Evolutionary conservation across 2,113 vertebrate species (phyloP).

Genomic region (Puffinus mauretanicus): DNA sequence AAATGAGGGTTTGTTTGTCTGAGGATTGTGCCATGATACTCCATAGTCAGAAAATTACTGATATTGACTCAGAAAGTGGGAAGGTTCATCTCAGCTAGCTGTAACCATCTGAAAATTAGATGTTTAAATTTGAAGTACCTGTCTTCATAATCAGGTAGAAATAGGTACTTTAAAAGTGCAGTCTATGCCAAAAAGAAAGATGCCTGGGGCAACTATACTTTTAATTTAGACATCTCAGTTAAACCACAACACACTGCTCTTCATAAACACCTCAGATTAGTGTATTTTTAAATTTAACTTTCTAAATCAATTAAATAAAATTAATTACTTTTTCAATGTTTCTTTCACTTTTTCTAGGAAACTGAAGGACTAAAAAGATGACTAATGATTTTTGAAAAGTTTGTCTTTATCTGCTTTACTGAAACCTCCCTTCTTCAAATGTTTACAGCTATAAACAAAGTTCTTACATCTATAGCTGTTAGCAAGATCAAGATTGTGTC

Average conservation of each 20-base stretch:
- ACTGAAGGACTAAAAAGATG: not conserved
- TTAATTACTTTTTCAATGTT: not conserved
- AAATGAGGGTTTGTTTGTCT: not conserved
- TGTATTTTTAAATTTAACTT: fast-evolving
- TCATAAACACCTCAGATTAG: fast-evolving
- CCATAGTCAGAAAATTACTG: not conserved
- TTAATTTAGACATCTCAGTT: not conserved
- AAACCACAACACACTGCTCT: not conserved
- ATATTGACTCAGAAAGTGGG: not conserved
- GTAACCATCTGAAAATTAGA: not conserved
- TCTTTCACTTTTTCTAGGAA: not conserved
- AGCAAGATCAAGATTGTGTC: fast-evolving
- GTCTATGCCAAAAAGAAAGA: not conserved
- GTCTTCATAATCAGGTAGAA: not conserved
- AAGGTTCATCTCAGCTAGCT: not conserved
- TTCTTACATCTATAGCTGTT: not conserved
- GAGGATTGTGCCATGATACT: not conserved
- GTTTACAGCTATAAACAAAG: not conserved
- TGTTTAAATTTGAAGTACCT: not conserved
- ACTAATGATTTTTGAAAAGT: not conserved
- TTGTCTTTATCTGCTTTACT: not conserved
- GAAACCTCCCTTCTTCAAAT: not conserved
- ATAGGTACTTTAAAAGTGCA: not conserved
- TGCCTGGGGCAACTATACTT: not conserved
- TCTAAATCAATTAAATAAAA: not conserved